These are phyloP conservation scores for Mycalesis mineus DNA, from an alignment of 2,888 invertebrate species.

Conservation along the genomic window DNA sequence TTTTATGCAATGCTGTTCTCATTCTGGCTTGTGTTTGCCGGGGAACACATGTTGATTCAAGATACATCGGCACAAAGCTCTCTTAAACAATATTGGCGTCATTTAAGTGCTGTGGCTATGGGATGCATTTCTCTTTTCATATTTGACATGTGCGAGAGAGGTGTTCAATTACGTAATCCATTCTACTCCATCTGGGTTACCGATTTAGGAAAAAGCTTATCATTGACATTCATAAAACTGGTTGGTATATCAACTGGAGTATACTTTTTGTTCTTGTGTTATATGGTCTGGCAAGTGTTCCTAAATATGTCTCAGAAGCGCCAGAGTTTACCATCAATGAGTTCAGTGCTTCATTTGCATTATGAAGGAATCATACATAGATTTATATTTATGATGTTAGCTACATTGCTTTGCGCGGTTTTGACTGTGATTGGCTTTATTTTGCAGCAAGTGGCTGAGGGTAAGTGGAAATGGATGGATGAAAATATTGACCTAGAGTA, in stretches of 20 bases:
- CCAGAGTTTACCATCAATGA: constrained; percentile 93
- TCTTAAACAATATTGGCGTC: constrained; percentile 94
- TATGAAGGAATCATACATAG: constrained; percentile 98
- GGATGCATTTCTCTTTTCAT: constrained; percentile 94
- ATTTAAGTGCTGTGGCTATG: constrained; percentile 93
- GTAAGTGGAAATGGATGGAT: constrained; percentile 97
- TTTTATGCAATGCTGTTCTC: constrained; percentile 97
- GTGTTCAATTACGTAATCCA: constrained; percentile 96
- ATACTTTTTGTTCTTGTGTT: constrained; percentile 95
- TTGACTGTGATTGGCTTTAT: constrained; percentile 96
- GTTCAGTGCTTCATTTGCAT: constrained; percentile 91
- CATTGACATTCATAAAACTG: constrained; percentile 91
- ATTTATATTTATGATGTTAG: constrained; percentile 98
- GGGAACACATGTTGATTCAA: constrained; percentile 95
- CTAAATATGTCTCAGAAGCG: constrained; percentile 94
- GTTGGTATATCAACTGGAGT: constrained; percentile 94
- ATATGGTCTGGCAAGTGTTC: constrained; percentile 95
- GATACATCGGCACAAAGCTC: constrained; percentile 88
- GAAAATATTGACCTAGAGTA: constrained; percentile 91
- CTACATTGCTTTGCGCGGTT: constrained; percentile 95
- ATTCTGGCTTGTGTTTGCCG: constrained; percentile 99
- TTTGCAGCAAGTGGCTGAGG: constrained; percentile 94
- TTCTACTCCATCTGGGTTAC: constrained; percentile 99
- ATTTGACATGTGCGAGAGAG: constrained; percentile 98
- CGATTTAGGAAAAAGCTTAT: constrained; percentile 92